Evolutionary conservation across 2,888 invertebrate genomes (phyloP).

Genomic region (Leucophora obtusa): DNA sequence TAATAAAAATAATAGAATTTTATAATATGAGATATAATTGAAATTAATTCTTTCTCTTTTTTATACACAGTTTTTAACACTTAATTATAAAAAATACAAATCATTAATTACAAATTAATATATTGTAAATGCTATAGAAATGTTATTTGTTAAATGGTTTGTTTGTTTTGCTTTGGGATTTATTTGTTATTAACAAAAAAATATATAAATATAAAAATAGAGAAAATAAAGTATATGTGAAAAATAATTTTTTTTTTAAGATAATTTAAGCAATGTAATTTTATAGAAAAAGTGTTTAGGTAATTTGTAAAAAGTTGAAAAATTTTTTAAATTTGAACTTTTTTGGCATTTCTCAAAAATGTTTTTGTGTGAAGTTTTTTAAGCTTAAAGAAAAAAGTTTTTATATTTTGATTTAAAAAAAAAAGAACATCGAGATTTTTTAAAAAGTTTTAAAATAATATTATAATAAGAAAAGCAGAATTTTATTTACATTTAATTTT

Average conservation of each 20-base stretch:
- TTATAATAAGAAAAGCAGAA: background rate
- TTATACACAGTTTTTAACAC: constrained; percentile 39
- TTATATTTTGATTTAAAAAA: background rate
- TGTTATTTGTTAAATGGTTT: constrained; percentile 23
- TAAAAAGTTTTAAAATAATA: background rate
- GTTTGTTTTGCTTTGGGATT: constrained; percentile 58
- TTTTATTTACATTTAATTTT: constrained; percentile 33
- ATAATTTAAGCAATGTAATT: no score
- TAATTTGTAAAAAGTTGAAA: background rate
- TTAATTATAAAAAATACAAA: constrained; percentile 20
- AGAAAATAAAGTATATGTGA: background rate
- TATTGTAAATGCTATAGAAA: constrained; percentile 21
- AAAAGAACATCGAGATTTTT: constrained; percentile 27
- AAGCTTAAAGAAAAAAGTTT: constrained; percentile 9
- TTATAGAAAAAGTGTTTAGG: background rate
- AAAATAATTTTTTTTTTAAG: no score
- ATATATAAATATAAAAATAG: background rate
- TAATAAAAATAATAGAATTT: constrained; percentile 8
- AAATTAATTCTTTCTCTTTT: constrained; percentile 19
- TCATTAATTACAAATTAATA: constrained; percentile 3
- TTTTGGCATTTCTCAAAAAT: constrained; percentile 27
- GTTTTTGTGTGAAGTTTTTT: background rate
- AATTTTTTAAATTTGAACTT: constrained; percentile 45
- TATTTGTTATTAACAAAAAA: background rate
- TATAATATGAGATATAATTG: constrained; percentile 3